Evolutionary conservation across 1,140 invertebrate genomes (phyloP).

Genomic region (Eulimnadia texana): DNA sequence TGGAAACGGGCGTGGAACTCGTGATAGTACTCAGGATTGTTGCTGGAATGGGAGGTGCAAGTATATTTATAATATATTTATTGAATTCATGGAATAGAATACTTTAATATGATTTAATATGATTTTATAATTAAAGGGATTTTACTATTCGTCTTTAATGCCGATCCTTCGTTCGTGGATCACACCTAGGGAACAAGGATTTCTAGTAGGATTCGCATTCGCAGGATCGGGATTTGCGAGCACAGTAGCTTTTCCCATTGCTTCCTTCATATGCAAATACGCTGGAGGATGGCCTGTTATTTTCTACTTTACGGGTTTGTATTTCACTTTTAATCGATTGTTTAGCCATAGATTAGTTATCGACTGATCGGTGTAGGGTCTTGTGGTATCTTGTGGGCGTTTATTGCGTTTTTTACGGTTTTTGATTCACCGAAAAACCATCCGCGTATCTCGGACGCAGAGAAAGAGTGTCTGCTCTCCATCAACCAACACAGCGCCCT

Average conservation of each 20-base stretch:
- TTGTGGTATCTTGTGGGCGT: background rate
- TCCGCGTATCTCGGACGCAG: background rate
- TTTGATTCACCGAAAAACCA: background rate
- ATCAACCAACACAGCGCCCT: background rate
- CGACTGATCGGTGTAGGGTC: background rate
- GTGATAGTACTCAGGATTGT: slow-evolving; percentile 29
- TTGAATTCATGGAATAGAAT: background rate
- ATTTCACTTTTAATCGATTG: background rate
- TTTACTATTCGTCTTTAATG: slow-evolving; percentile 39
- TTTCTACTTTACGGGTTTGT: slow-evolving; percentile 27
- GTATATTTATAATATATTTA: background rate
- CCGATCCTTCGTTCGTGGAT: slow-evolving; percentile 38
- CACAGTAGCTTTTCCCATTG: slow-evolving; percentile 29
- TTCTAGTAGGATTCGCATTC: slow-evolving; percentile 27
- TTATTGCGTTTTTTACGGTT: background rate
- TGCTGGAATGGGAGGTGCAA: slow-evolving; percentile 28
- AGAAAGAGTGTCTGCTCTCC: background rate
- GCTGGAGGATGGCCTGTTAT: slow-evolving; percentile 32
- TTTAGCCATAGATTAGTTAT: background rate
- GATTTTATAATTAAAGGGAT: slow-evolving; percentile 33
- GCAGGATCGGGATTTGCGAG: slow-evolving; percentile 28
- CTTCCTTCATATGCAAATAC: slow-evolving; percentile 28
- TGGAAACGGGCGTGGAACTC: slow-evolving; percentile 9
- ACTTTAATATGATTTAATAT: background rate
- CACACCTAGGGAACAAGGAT: slow-evolving; percentile 3